These are phyloP conservation scores for Drosophila mettleri DNA, from an alignment of 2,888 invertebrate genomes.

Conservation along the genomic window DNA sequence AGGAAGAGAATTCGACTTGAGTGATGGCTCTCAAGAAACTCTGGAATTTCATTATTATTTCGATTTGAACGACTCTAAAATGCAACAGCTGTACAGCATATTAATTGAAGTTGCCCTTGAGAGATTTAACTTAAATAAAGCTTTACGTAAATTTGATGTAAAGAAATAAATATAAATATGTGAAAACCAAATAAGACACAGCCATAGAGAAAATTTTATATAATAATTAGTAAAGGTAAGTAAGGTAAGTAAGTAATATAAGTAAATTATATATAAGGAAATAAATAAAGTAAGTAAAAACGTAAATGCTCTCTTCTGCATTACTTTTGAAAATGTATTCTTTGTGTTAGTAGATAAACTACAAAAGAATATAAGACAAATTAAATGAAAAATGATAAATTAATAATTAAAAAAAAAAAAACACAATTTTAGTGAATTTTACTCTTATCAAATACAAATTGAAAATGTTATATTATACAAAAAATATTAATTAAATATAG, in stretches of 20 bases:
- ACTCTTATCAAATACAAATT: not conserved
- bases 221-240: no score
- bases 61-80: conserved; percentile 21
- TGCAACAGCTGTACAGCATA: conserved; percentile 3
- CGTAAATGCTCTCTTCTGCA: no score
- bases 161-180: not conserved
- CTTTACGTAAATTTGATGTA: not conserved
- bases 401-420: no score
- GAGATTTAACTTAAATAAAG: not conserved
- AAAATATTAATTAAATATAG: not conserved
- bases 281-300: no score
- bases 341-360: not conserved
- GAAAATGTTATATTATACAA: not conserved
- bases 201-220: not conserved
- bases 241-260: no score
- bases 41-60: conserved; percentile 51
- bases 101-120: not conserved
- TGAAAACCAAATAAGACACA: not conserved
- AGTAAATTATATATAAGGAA: no score
- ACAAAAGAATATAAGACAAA: not conserved
- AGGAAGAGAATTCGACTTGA: conserved; percentile 52
- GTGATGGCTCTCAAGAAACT: conserved; percentile 52
- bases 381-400: no score
- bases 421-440: not conserved
- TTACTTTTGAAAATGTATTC: not conserved